Percentiles rank a stretch among this genome's conserved stretches.
phyloP scores from a whole-genome alignment of 2,113 vertebrate genomes.

The Cyanistes caeruleus region DNA sequence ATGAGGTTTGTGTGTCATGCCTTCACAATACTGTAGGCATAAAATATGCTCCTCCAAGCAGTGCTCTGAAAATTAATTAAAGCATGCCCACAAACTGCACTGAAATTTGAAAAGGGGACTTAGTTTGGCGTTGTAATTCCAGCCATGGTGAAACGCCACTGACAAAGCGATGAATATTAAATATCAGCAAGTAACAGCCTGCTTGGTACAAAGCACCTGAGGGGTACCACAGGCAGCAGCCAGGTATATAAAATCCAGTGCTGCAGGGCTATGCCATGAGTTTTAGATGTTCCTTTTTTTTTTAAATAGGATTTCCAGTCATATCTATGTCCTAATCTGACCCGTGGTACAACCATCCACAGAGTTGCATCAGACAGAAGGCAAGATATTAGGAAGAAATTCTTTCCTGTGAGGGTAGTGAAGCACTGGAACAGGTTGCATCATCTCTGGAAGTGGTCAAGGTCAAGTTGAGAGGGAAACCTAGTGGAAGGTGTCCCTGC shows the following conservation, averaged over 20 bases:
- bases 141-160: background rate
- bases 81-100: background rate
- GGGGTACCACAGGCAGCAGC: background rate
- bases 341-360: background rate
- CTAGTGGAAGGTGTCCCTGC: background rate
- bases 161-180: background rate
- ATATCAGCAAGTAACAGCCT: background rate
- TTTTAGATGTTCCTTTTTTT: background rate
- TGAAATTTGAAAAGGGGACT: background rate
- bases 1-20: background rate
- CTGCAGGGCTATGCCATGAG: background rate
- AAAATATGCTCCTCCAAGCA: background rate
- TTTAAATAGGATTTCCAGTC: background rate
- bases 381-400: background rate
- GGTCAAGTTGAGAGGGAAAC: background rate
- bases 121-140: background rate
- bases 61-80: background rate
- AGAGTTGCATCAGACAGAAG: background rate
- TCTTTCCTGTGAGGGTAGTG: background rate
- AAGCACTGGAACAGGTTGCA: background rate
- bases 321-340: background rate
- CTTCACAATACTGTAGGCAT: background rate
- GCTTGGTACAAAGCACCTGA: background rate
- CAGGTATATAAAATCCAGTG: background rate
- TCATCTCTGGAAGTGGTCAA: background rate